These are phyloP conservation scores for Drosophila kanekoi DNA, from an alignment of 2,888 invertebrate species.

Conservation along the genomic window DNA sequence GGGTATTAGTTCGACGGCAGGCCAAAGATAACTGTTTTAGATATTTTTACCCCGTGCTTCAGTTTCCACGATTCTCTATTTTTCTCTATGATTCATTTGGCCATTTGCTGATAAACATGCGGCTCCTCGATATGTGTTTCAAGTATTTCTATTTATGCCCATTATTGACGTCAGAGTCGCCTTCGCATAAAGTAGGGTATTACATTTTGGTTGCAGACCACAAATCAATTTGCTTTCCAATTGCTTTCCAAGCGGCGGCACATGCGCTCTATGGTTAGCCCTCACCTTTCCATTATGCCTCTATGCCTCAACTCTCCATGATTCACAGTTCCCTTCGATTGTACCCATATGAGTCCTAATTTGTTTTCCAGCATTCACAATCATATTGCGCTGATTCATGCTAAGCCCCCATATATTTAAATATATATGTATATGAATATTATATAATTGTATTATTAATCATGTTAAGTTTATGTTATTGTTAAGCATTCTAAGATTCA, in stretches of 20 bases:
- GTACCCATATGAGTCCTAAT: conserved; percentile 6
- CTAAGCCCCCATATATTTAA: neutral
- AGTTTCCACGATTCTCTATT: conserved; percentile 5
- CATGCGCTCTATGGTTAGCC: conserved; percentile 37
- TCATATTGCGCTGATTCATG: neutral
- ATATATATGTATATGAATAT: neutral
- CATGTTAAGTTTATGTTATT: conserved; percentile 13
- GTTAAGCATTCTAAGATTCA: conserved; percentile 12
- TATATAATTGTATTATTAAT: neutral
- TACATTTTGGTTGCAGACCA: conserved; percentile 7
- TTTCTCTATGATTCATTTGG: conserved; percentile 31
- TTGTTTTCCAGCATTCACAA: neutral
- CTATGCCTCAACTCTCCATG: conserved; percentile 23
- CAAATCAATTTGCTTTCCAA: conserved; percentile 49
- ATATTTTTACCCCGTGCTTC: neutral
- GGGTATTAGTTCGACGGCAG: neutral
- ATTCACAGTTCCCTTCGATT: conserved; percentile 52
- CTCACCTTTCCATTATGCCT: conserved; percentile 22
- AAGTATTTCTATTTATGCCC: conserved; percentile 1
- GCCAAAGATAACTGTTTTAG: neutral
- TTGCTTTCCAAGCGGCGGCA: conserved; percentile 28
- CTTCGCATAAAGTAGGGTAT: conserved; percentile 10
- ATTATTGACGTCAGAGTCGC: conserved; percentile 46
- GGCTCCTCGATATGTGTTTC: conserved; percentile 3
- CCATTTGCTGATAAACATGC: conserved; percentile 37